Evolutionary conservation across 2,113 vertebrate genomes (phyloP).

Genomic region (Alethe diademata): DNA sequence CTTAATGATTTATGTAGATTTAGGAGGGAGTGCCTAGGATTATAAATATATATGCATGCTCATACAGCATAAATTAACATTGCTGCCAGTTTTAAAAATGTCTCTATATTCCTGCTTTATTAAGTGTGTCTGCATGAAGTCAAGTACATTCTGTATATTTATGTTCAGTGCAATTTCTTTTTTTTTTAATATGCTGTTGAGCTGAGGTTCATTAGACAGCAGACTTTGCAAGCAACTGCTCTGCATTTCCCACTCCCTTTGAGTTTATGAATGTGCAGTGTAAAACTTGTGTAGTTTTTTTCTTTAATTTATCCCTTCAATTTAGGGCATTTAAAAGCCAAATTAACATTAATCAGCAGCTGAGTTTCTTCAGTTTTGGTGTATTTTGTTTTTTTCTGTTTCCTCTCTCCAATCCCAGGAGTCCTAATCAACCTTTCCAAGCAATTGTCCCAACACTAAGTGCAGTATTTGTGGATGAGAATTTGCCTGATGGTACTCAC

Average conservation of each 20-base stretch:
- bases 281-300: not conserved
- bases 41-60: fast-evolving
- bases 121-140: not conserved
- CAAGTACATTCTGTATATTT: not conserved
- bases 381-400: not conserved
- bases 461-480: constrained; percentile 98
- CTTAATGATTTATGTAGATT: not conserved
- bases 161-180: not conserved
- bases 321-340: not conserved
- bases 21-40: not conserved
- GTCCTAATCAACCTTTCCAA: constrained; percentile 83
- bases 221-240: not conserved
- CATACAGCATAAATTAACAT: fast-evolving
- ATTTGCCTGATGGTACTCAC: constrained; percentile 93
- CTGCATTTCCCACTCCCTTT: not conserved
- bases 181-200: not conserved
- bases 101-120: not conserved
- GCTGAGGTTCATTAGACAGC: not conserved
- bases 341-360: not conserved
- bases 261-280: not conserved
- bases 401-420: constrained; percentile 58
- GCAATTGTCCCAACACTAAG: constrained; percentile 88
- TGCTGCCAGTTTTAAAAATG: not conserved
- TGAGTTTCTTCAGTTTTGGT: not conserved
- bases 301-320: not conserved